phyloP scores from a whole-genome alignment of 2,888 invertebrate species.

The Loripinus fragilis region DNA sequence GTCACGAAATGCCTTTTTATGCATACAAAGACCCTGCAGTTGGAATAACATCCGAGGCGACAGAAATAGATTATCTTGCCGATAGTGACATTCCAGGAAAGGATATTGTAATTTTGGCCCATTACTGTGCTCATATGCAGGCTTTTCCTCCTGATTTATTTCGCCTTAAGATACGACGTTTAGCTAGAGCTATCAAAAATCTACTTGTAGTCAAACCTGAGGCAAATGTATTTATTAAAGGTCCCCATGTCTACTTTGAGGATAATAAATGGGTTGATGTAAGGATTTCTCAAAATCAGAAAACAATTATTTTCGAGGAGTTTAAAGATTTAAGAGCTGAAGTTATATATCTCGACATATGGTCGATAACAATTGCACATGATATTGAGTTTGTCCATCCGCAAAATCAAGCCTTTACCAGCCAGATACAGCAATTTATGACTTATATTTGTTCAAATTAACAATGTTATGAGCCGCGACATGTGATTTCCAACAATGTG shows the following conservation, averaged over 20 bases:
- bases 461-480: no score
- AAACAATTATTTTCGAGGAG: conserved; percentile 36
- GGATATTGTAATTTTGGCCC: conserved; percentile 34
- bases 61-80: conserved; percentile 24
- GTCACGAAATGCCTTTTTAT: conserved; percentile 51
- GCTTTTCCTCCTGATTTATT: conserved; percentile 36
- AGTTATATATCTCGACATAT: conserved; percentile 45
- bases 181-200: conserved; percentile 19
- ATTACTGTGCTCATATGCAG: conserved; percentile 17
- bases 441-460: conserved; percentile 38
- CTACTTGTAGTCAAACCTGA: conserved; percentile 1
- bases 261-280: conserved; percentile 46
- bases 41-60: conserved; percentile 31
- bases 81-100: no score
- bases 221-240: conserved; percentile 43
- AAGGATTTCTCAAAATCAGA: conserved; percentile 26
- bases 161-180: conserved; percentile 10
- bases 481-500: no score
- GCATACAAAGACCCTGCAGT: conserved; percentile 31
- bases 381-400: conserved; percentile 39
- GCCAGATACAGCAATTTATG: conserved; percentile 49
- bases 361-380: conserved; percentile 44
- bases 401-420: conserved; percentile 16
- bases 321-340: conserved; percentile 32
- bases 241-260: conserved; percentile 38